These are phyloP conservation scores for Buathra laborator DNA, from an alignment of 2,888 invertebrate genomes.

Conservation along the genomic window DNA sequence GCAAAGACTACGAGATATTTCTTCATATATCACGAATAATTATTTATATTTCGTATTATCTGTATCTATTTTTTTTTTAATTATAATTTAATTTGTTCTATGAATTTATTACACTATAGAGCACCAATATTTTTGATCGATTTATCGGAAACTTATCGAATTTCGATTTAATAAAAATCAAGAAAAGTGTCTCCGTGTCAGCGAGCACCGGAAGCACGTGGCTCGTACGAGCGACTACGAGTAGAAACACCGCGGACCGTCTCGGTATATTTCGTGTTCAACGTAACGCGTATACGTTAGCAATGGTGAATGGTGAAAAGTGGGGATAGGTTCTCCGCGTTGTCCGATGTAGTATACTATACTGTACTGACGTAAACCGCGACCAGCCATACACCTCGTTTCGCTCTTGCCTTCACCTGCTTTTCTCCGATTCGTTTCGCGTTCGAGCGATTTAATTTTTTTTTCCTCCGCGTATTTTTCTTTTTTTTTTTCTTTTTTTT, in stretches of 20 bases:
- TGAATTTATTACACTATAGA: background rate
- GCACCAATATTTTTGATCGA: background rate
- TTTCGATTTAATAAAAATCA: background rate
- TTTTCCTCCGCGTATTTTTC: background rate
- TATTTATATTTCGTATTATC: background rate
- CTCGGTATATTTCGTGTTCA: conserved; percentile 46
- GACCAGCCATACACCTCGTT: conserved; percentile 46
- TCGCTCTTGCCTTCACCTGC: conserved; percentile 68
- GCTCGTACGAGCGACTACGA: conserved; percentile 54
- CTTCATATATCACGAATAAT: background rate
- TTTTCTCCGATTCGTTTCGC: conserved; percentile 58
- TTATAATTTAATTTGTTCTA: background rate
- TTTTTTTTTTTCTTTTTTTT: background rate
- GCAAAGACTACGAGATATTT: background rate
- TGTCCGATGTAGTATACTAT: conserved; percentile 41
- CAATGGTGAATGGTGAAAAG: conserved; percentile 63
- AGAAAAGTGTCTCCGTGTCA: background rate
- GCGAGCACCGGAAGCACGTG: conserved; percentile 67
- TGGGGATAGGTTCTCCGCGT: conserved; percentile 7
- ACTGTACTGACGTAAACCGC: conserved; percentile 48
- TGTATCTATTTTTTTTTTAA: background rate
- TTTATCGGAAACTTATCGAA: background rate
- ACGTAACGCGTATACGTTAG: conserved; percentile 32
- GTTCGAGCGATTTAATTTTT: conserved; percentile 31
- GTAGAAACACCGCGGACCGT: conserved; percentile 13